Percentiles rank a stretch among this genome's conserved stretches.
These are phyloP conservation scores for Acropora tenuis DNA, from an alignment of 64 coral and sea anemone species.

Conservation along the genomic window DNA sequence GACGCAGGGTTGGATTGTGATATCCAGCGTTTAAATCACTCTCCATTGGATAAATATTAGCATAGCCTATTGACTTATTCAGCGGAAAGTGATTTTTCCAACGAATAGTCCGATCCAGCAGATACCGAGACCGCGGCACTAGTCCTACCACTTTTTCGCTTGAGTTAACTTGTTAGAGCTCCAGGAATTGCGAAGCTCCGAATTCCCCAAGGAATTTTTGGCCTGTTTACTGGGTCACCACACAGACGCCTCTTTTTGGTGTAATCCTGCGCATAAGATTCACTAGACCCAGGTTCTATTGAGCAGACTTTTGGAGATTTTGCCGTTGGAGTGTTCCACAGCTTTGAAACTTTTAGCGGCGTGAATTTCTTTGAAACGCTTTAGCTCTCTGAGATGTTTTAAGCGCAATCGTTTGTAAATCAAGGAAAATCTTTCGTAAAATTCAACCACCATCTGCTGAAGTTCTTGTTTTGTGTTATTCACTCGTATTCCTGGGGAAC, in stretches of 20 bases:
- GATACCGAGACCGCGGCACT: no score
- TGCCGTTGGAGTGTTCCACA: neutral
- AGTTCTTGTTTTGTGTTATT: slow-evolving; percentile 22
- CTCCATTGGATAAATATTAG: no score
- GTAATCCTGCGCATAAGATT: neutral
- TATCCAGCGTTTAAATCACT: no score
- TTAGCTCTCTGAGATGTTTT: slow-evolving; percentile 46
- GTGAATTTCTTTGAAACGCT: neutral
- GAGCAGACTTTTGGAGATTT: neutral
- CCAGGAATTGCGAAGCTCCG: no score
- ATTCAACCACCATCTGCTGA: slow-evolving; percentile 25
- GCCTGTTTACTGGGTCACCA: neutral
- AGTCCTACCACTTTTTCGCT: no score
- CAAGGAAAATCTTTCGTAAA: slow-evolving; percentile 29
- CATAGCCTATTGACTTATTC: no score
- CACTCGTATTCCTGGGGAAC: neutral
- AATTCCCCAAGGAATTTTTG: neutral
- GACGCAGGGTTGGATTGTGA: no score
- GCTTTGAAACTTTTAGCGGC: neutral
- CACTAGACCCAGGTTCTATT: slow-evolving; percentile 14
- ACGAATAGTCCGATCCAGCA: no score
- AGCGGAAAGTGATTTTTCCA: no score
- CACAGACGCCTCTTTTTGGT: neutral
- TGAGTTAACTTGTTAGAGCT: no score
- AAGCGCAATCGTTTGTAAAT: slow-evolving; percentile 26